Conservation (phyloP, 2,797 vertebrate genomes). For the Phaenicophaeus curvirostris region DNA sequence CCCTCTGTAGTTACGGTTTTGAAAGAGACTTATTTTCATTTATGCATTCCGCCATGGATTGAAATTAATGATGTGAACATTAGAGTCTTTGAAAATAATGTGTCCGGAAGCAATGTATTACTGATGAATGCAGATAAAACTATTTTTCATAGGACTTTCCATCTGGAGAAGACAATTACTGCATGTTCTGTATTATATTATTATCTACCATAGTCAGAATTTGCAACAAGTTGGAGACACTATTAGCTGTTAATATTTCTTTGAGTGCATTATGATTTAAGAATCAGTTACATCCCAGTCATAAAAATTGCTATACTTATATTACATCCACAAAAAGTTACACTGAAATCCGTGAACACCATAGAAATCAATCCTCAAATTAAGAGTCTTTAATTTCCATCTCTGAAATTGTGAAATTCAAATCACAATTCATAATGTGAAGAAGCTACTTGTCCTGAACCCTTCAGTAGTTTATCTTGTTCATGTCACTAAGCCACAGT, state of each 20-base stretch:
- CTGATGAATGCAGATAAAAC: conserved; percentile 25
- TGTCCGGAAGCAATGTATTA: conserved; percentile 6
- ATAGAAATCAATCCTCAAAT: neutral
- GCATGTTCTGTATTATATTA: neutral
- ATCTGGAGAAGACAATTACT: conserved; percentile 32
- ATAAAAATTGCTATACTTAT: neutral
- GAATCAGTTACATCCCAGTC: neutral
- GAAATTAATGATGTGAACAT: conserved; percentile 1
- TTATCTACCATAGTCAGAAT: neutral
- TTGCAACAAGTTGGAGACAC: neutral
- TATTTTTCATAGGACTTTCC: conserved; percentile 19
- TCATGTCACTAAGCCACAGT: neutral
- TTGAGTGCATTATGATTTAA: conserved; percentile 3
- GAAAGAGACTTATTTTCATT: neutral
- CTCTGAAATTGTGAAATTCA: neutral
- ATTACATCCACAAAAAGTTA: neutral
- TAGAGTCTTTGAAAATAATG: neutral
- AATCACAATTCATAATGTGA: neutral
- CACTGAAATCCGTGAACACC: neutral
- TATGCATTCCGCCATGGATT: neutral
- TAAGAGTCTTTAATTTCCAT: neutral
- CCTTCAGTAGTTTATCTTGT: neutral
- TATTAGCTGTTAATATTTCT: neutral
- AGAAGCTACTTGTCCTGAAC: neutral
- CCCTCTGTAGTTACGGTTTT: neutral